Evolutionary conservation across 2,888 invertebrate genomes (phyloP).

Genomic region (Willowsia nigromaculata): DNA sequence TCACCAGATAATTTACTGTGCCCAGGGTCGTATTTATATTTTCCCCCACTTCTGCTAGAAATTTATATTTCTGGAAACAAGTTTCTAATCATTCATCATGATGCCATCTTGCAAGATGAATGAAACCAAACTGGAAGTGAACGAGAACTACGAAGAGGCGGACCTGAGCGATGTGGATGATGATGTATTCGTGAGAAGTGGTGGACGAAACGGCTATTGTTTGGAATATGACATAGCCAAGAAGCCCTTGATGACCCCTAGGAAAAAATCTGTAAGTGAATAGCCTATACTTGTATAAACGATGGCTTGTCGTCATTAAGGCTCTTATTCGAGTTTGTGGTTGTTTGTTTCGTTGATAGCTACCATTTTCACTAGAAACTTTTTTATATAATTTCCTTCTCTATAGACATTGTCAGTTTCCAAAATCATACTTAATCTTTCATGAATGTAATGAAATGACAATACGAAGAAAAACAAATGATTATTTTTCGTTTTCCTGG

Average conservation of each 20-base stretch:
- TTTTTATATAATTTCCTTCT: background rate
- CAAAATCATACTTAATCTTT: too few relatives aligned
- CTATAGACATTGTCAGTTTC: background rate
- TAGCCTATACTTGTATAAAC: background rate
- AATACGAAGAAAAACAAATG: too few relatives aligned
- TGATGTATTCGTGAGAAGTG: slow-evolving; percentile 88
- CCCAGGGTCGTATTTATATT: too few relatives aligned
- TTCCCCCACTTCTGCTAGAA: too few relatives aligned
- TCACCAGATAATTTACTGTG: too few relatives aligned
- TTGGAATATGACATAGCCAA: slow-evolving; percentile 86
- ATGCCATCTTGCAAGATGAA: slow-evolving; percentile 78
- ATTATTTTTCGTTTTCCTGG: too few relatives aligned
- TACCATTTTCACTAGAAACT: too few relatives aligned
- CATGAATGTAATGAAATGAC: too few relatives aligned
- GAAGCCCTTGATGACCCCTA: slow-evolving; percentile 87
- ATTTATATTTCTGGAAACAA: background rate
- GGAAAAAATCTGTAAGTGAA: slow-evolving; percentile 81
- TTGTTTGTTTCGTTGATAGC: too few relatives aligned
- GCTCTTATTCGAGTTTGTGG: too few relatives aligned
- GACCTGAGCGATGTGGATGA: slow-evolving; percentile 88
- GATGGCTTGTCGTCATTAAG: too few relatives aligned
- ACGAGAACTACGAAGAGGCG: slow-evolving; percentile 84
- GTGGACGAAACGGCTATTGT: slow-evolving; percentile 84
- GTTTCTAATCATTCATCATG: slow-evolving; percentile 32
- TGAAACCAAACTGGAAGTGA: slow-evolving; percentile 83